Percentiles rank a stretch among this genome's conserved stretches.
Evolutionary conservation across 2,888 invertebrate species (phyloP).

Genomic region (Tupiocoris notatus): DNA sequence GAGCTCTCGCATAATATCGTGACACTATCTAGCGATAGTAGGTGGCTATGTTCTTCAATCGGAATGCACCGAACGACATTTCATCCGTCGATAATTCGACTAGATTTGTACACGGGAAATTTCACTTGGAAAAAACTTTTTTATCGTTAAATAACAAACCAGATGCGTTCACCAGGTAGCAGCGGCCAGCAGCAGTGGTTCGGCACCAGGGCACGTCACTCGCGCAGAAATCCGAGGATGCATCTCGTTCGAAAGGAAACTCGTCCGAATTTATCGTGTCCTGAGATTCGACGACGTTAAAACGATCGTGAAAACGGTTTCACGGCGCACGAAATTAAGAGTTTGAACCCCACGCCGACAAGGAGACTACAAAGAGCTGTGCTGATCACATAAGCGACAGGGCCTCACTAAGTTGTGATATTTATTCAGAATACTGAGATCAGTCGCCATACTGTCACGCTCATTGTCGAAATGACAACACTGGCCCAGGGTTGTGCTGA

Average conservation of each 20-base stretch:
- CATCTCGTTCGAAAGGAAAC: neutral
- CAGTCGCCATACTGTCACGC: constrained; percentile 8
- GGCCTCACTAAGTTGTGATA: constrained; percentile 37
- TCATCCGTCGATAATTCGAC: constrained; percentile 4
- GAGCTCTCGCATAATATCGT: constrained; percentile 26
- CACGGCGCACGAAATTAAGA: neutral
- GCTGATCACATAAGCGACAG: constrained; percentile 15
- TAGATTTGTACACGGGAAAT: neutral
- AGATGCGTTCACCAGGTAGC: constrained; percentile 31
- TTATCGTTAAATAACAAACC: constrained; percentile 34
- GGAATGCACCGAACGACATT: neutral
- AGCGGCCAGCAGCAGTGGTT: constrained; percentile 19
- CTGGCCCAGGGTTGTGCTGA: neutral
- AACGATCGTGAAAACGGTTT: neutral
- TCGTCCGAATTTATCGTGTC: neutral
- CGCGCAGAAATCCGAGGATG: neutral
- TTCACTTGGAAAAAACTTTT: neutral
- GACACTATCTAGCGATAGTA: neutral
- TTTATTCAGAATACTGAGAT: constrained; percentile 27
- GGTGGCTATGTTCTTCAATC: neutral
- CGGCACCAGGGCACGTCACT: constrained; percentile 19
- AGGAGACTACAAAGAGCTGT: constrained; percentile 10
- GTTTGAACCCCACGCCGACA: constrained; percentile 16
- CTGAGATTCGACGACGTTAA: neutral
- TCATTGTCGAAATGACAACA: neutral